phyloP scores from a whole-genome alignment of 2,888 invertebrate genomes.

The Limnephilus auricula region DNA sequence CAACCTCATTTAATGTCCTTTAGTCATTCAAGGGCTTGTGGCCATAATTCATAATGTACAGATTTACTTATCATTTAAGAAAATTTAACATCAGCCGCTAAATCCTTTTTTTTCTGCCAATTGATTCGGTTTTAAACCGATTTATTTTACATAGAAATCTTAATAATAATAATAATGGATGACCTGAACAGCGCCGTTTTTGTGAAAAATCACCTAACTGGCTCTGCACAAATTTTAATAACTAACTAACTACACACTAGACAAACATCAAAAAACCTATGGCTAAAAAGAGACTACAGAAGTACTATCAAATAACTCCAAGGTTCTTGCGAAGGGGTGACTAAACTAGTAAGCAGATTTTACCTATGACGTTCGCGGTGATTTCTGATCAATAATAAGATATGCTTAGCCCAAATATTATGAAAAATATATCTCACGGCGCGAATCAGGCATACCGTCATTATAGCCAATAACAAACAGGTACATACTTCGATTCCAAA shows the following conservation, averaged over 20 bases:
- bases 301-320: not conserved
- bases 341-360: not conserved
- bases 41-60: not conserved
- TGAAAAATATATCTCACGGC: not conserved
- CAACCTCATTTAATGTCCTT: not conserved
- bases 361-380: not conserved
- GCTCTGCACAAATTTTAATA: too few species aligned
- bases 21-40: not conserved
- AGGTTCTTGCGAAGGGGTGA: not conserved
- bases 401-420: not conserved
- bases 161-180: too few species aligned
- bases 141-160: not conserved
- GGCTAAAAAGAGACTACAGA: too few species aligned
- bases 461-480: not conserved
- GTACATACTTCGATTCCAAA: slow-evolving; percentile 10
- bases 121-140: too few species aligned
- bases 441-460: not conserved
- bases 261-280: too few species aligned
- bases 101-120: too few species aligned
- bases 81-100: not conserved
- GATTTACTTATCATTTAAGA: not conserved
- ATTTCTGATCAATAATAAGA: not conserved
- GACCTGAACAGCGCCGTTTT: too few species aligned
- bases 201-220: too few species aligned
- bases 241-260: too few species aligned